Evolutionary conservation across 2,797 vertebrate genomes (phyloP), one percentile per base, ranked within the genome.

Genomic region (Miichthys miiuy): DNA sequence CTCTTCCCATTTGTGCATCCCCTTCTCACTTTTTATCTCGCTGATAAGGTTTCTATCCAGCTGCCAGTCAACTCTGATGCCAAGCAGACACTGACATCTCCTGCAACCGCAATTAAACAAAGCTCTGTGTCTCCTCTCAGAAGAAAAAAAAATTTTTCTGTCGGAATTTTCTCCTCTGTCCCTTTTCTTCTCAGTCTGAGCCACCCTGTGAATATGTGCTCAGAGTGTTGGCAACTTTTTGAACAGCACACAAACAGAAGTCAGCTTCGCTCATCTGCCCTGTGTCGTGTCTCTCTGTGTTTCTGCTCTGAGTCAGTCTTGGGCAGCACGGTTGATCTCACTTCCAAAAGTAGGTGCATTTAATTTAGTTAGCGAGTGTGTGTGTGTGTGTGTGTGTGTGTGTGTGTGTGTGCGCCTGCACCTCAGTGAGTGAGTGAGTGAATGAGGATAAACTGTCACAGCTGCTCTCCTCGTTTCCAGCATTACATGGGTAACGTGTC

Each of bases 31-130:
- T 88, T 84, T 84, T 80, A 84, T 88, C 89, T 86, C 1, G 20
- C 79, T 75, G 89, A 92, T 91, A 88, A 86, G 83, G 72, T 54
- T 74, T 83, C 71, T 80, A 80, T 87, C 83, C 57, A 56, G 78
- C 87, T 91, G 91, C 82, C 88, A 90, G 64, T 90, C 89, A 91
- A 78, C 80, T 82, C 73, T 4, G 64, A 87, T 87, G 88, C 68
- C 76, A 77, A 84, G 81, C 79, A 86, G 81, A 82, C 63, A 47
- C 84, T 63, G 78, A 89, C 78, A 75, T 82, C 82, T 82, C 75
- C 77, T 68, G 88, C 75, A 87, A 86, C 77, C 12, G 68, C 91
- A 93, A 90, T 93, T 93, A 92, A 88, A 86, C 72, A 42, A 20
- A 81, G 78, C 75, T 80, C 71, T 52, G 51, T 67, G 61, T 78